These are phyloP conservation scores for Arenicola marina DNA, from an alignment of 2,888 invertebrate species.

Conservation along the genomic window DNA sequence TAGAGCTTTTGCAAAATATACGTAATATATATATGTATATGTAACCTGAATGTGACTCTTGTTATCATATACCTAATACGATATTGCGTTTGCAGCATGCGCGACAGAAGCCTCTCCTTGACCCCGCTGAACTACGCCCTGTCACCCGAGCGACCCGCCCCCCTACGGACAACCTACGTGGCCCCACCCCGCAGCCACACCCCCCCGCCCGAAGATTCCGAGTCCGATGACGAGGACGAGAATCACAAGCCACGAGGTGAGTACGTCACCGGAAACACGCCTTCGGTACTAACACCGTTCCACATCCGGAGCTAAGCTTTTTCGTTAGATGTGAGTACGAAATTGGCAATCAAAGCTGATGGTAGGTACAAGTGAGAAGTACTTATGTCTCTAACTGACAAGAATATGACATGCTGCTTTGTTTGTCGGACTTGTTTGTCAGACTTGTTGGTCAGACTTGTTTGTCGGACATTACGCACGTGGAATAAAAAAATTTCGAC, in stretches of 20 bases:
- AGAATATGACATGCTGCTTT: no score
- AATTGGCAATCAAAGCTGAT: no score
- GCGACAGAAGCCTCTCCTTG: slow-evolving; percentile 2
- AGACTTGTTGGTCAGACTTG: no score
- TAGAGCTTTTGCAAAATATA: no score
- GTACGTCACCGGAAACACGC: neutral
- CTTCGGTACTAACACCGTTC: no score
- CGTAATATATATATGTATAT: neutral
- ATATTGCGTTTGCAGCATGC: slow-evolving; percentile 10
- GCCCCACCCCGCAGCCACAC: neutral
- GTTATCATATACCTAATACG: neutral
- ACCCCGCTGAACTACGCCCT: slow-evolving; percentile 1
- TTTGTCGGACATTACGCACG: no score
- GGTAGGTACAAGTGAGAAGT: no score
- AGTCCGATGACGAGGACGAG: slow-evolving; percentile 9
- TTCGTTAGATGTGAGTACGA: no score
- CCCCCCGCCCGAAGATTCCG: slow-evolving; percentile 1
- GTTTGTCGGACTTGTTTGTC: no score
- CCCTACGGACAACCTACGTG: slow-evolving; percentile 3
- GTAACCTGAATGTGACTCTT: neutral
- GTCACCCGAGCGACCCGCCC: neutral
- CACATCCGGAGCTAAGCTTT: no score
- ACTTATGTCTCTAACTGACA: neutral
- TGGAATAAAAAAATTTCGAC: no score
- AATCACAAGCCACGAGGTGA: slow-evolving; percentile 10